Base-by-base conservation (phyloP, 1,140 invertebrate species). In the Melitaea cinxia region DNA sequence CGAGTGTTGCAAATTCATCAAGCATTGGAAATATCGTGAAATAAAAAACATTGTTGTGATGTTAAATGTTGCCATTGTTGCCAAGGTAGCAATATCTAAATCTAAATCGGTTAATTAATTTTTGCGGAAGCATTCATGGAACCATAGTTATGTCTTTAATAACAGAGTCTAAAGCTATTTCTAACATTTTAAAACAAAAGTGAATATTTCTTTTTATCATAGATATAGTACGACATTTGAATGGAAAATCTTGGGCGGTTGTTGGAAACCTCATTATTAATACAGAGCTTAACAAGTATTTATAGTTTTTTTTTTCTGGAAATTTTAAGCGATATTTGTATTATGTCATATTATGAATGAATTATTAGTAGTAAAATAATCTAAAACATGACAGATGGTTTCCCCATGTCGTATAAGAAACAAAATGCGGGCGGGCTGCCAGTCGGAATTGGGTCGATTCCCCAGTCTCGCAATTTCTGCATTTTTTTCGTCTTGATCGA, bases 351-450 rank as follows among this genome's bases (percentile, higher is more conserved):
- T 42, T 60, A 70, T 70, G 68, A 68, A 73, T 73, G 68, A 52
- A 49, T 24, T 39, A 67, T 55, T 55, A 30, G 57, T 14, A 57
- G 35, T 58, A 63, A 45, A 61, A 35, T 52, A 61, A 67, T 58
- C 60, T 26, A 42, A 55, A 62, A 63, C 62, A 65, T 74, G 62
- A 65, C 59, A 28, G 63, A 68, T 61, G 59, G 19, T 62, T 72
- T 72, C 59, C 58, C 63, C 58, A 61, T 67, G 72, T 72, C 73
- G 30, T 60, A 68, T 56, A 60, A 68, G 70, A 71, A 71, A 75
- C 63, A 78, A 73, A 73, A 58, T 49, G 49, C 65, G 75, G 75
- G 75, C 75, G 68, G 15, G 30, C 45, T 75, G 75, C 70, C 75
- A 78, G 70, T 70, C 24, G 28, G 58, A 78, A 73, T 58, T 71